phyloP scores from a whole-genome alignment of 2,113 vertebrate genomes.

The Craseonycteris thonglongyai region DNA sequence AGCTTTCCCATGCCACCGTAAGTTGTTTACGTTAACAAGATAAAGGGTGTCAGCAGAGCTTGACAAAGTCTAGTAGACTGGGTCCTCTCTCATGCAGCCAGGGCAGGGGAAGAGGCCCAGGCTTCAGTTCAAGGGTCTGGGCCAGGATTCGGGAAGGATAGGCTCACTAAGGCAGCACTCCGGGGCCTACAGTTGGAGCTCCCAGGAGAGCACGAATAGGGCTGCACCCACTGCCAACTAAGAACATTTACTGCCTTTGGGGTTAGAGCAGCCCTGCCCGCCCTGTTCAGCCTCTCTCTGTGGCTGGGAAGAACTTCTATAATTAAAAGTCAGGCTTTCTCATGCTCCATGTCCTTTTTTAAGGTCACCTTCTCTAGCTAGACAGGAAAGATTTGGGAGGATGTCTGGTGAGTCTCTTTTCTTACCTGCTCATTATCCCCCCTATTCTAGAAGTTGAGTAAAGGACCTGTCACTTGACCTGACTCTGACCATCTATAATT shows the following conservation, averaged over 20 bases:
- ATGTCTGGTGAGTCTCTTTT: not conserved
- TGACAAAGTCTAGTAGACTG: not conserved
- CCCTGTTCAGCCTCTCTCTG: not conserved
- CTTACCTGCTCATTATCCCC: not conserved
- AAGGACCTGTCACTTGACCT: not conserved
- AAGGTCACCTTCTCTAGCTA: not conserved
- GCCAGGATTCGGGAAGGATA: not conserved
- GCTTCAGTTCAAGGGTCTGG: not conserved
- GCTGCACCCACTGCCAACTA: not conserved
- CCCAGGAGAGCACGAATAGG: not conserved
- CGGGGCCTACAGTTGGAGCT: not conserved
- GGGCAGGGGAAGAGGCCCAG: not conserved
- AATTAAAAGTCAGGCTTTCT: conserved; percentile 2
- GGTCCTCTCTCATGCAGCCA: not conserved
- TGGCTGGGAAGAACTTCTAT: not conserved
- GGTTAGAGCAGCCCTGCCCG: not conserved
- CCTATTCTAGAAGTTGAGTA: not conserved
- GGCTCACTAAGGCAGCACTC: not conserved
- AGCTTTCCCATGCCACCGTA: too few relatives aligned
- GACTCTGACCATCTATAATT: not conserved
- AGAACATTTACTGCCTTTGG: not conserved
- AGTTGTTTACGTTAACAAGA: not conserved
- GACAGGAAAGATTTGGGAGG: not conserved
- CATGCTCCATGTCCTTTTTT: not conserved
- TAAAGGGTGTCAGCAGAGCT: not conserved